Evolutionary conservation across 2,113 vertebrate species (phyloP).

Genomic region (Xyliphius kryptos): DNA sequence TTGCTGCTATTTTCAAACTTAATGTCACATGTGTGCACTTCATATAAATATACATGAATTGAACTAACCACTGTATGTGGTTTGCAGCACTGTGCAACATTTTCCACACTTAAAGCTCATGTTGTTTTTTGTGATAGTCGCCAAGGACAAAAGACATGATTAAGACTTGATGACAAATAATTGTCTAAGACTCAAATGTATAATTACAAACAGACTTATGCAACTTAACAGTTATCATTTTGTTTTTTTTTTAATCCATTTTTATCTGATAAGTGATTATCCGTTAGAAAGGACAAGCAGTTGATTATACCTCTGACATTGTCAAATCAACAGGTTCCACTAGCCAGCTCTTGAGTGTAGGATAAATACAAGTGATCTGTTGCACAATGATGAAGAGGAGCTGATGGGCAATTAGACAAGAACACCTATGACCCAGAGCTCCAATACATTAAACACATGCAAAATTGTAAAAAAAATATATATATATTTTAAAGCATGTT

Average conservation of each 20-base stretch:
- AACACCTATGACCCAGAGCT: constrained; percentile 36
- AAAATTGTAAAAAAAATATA: neutral
- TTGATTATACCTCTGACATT: constrained; percentile 65
- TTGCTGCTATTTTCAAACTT: no score
- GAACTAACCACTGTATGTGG: no score
- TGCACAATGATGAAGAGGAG: constrained; percentile 60
- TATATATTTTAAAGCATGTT: neutral
- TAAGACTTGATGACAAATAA: constrained; percentile 68
- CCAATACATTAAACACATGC: neutral
- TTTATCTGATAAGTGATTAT: constrained; percentile 64
- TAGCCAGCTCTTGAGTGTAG: constrained; percentile 53
- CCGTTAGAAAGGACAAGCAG: constrained; percentile 42
- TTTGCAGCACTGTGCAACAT: no score
- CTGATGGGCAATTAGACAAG: constrained; percentile 32
- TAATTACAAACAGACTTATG: constrained; percentile 53
- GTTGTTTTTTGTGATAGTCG: neutral
- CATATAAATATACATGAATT: no score
- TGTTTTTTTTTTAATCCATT: constrained; percentile 41
- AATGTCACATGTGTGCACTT: no score
- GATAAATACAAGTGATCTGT: constrained; percentile 53
- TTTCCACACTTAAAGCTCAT: neutral
- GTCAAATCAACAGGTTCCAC: constrained; percentile 72
- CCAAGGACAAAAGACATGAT: constrained; percentile 67
- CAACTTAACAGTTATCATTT: constrained; percentile 52
- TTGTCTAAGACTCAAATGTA: constrained; percentile 43